phyloP scores from a whole-genome alignment of 1,140 invertebrate species.

The Plutomurus gul region DNA sequence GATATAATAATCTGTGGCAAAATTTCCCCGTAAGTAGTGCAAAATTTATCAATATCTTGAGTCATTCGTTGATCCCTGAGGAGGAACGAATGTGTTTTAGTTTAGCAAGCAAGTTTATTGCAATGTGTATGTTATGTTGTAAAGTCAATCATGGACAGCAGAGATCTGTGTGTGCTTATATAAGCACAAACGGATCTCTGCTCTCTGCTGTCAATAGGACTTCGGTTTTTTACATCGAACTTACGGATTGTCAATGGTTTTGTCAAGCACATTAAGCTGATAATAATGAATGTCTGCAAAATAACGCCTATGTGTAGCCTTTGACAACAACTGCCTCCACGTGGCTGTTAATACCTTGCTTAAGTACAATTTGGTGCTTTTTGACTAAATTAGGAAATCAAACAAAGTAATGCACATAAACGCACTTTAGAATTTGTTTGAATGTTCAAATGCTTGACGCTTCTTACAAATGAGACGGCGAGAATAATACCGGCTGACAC shows the following conservation, averaged over 20 bases:
- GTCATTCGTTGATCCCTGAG: constrained; percentile 64
- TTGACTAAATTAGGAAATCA: constrained; percentile 55
- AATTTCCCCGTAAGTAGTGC: constrained; percentile 60
- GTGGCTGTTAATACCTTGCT: constrained; percentile 60
- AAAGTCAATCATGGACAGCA: no score
- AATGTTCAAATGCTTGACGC: not conserved
- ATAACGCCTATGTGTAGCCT: constrained; percentile 60
- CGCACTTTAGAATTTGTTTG: constrained; percentile 12
- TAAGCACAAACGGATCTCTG: no score
- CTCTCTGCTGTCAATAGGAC: no score
- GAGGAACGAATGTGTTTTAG: not conserved
- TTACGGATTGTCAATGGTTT: constrained; percentile 64
- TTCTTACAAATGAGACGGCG: constrained; percentile 61
- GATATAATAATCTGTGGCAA: constrained; percentile 61
- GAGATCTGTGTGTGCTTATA: no score
- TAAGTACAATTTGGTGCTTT: constrained; percentile 59
- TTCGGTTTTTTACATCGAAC: constrained; percentile 49
- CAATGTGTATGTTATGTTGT: not conserved
- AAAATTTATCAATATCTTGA: constrained; percentile 65
- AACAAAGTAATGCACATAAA: no score
- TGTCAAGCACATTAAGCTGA: constrained; percentile 61
- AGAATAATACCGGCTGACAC: constrained; percentile 59
- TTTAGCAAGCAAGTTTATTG: not conserved
- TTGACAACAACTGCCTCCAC: constrained; percentile 60
- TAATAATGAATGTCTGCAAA: constrained; percentile 62